A percentile compares a stretch with the other conserved stretches of the same genome.
These are phyloP conservation scores for Macrobrachium nipponense DNA, from an alignment of 1,140 invertebrate genomes.

Conservation along the genomic window DNA sequence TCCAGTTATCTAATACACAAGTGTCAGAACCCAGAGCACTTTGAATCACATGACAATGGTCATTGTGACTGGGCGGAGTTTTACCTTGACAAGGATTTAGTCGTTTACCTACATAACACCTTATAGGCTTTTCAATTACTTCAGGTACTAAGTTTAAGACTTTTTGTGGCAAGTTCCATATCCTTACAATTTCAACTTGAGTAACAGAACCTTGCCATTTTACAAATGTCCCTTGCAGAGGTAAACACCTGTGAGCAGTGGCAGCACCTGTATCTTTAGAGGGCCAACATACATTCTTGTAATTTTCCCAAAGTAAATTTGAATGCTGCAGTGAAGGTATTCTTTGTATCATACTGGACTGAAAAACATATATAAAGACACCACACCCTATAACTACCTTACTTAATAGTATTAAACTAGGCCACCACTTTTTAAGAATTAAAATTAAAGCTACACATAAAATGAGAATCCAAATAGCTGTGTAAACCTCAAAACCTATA, in stretches of 20 bases:
- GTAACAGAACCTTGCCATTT: constrained; percentile 50
- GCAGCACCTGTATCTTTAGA: constrained; percentile 33
- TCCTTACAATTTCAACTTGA: constrained; percentile 23
- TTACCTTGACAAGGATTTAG: constrained; percentile 21
- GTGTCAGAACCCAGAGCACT: constrained; percentile 30
- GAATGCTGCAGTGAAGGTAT: background rate
- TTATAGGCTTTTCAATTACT: constrained; percentile 5
- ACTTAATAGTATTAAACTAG: constrained; percentile 24
- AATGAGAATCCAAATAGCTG: constrained; percentile 3
- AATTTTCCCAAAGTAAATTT: constrained; percentile 43
- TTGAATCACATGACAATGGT: constrained; percentile 42
- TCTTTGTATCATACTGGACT: background rate
- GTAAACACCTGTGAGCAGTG: constrained; percentile 37
- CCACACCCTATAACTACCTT: constrained; percentile 20
- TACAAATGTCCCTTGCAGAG: constrained; percentile 44
- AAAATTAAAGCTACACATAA: background rate
- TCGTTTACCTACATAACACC: constrained; percentile 42
- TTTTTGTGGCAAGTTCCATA: constrained; percentile 41
- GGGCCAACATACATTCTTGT: constrained; percentile 53
- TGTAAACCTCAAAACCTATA: constrained; percentile 1
- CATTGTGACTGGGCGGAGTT: background rate
- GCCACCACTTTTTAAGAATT: constrained; percentile 24
- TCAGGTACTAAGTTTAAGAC: constrained; percentile 25
- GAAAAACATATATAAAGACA: constrained; percentile 15
- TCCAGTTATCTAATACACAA: constrained; percentile 51